These are phyloP conservation scores for Drosophila repleta DNA, from an alignment of 1,140 invertebrate genomes.

Conservation along the genomic window DNA sequence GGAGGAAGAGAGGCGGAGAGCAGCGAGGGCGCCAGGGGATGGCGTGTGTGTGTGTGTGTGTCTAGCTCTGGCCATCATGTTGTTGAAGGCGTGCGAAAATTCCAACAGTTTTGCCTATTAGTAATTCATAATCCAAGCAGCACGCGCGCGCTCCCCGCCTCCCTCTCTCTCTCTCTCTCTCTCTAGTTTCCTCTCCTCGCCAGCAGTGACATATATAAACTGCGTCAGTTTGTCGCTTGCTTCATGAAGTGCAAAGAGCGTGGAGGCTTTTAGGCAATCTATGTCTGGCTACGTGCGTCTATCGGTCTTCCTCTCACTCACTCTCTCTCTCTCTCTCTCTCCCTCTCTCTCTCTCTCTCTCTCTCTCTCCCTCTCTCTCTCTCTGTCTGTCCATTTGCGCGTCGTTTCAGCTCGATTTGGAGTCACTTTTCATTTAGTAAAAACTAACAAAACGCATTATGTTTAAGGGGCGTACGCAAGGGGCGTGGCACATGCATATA, in stretches of 20 bases:
- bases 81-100: slow-evolving; percentile 63
- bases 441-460: too few relatives aligned
- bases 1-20: too few relatives aligned
- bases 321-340: not conserved
- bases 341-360: not conserved
- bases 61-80: not conserved
- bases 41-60: slow-evolving; percentile 11
- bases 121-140: slow-evolving; percentile 72
- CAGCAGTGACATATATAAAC: slow-evolving; percentile 9
- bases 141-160: not conserved
- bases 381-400: too few relatives aligned
- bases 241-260: too few relatives aligned
- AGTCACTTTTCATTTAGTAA: slow-evolving; percentile 68
- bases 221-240: not conserved
- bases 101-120: slow-evolving; percentile 70
- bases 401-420: not conserved
- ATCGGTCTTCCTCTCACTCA: not conserved
- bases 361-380: not conserved
- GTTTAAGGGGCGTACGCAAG: too few relatives aligned
- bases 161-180: not conserved
- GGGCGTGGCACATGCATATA: not conserved
- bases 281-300: too few relatives aligned
- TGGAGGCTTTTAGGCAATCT: too few relatives aligned
- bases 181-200: not conserved
- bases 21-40: too few relatives aligned